Evolutionary conservation across 2,888 invertebrate species (phyloP).

Genomic region (Pyrgus malvae): DNA sequence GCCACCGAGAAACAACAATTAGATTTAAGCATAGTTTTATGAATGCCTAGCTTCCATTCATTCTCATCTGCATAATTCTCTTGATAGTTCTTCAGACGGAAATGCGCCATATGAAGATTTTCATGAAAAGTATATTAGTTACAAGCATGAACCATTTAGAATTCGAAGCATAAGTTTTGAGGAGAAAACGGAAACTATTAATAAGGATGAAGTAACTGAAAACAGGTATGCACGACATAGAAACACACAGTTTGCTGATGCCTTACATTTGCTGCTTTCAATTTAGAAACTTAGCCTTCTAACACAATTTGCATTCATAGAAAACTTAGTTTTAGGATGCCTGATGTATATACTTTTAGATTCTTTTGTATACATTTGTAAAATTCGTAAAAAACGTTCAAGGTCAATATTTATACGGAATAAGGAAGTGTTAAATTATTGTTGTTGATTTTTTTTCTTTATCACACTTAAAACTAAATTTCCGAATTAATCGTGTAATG

Average conservation of each 20-base stretch:
- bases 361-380: too few relatives aligned
- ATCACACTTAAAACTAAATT: too few relatives aligned
- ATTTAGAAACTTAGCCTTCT: slow-evolving; percentile 8
- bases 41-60: slow-evolving; percentile 57
- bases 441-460: too few relatives aligned
- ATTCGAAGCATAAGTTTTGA: slow-evolving; percentile 88
- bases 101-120: slow-evolving; percentile 87
- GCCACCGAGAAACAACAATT: neutral
- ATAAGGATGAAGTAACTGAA: slow-evolving; percentile 59
- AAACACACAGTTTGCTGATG: slow-evolving; percentile 13
- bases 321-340: slow-evolving; percentile 6
- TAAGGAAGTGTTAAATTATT: too few relatives aligned
- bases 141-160: slow-evolving; percentile 87
- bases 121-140: slow-evolving; percentile 90
- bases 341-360: slow-evolving; percentile 3
- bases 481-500: too few relatives aligned
- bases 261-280: slow-evolving; percentile 15
- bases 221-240: slow-evolving; percentile 51
- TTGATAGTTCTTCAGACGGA: slow-evolving; percentile 81
- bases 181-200: slow-evolving; percentile 74
- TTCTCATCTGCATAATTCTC: slow-evolving; percentile 69
- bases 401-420: too few relatives aligned
- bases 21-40: slow-evolving; percentile 21
- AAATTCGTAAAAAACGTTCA: too few relatives aligned
- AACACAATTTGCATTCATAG: neutral